Evolutionary conservation across 2,888 invertebrate genomes (phyloP).

Genomic region (Achlya flavicornis): DNA sequence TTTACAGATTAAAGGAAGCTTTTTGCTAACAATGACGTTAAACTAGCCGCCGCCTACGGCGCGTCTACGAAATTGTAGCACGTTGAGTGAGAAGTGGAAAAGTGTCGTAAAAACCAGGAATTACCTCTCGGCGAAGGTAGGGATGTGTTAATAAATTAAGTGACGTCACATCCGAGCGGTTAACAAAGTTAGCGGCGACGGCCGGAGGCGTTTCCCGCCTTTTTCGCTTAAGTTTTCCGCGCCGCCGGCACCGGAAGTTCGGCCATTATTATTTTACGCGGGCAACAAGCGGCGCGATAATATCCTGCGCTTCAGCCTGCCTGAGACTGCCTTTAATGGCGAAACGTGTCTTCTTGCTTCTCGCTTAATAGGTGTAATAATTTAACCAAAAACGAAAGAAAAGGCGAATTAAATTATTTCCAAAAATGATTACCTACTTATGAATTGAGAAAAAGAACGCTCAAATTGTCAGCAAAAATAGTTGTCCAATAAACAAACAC

Average conservation of each 20-base stretch:
- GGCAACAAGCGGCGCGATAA: slow-evolving; percentile 85
- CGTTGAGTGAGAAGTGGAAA: slow-evolving; percentile 64
- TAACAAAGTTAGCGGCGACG: slow-evolving; percentile 72
- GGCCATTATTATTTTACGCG: slow-evolving; percentile 85
- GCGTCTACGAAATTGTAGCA: slow-evolving; percentile 51
- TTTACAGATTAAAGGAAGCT: background rate
- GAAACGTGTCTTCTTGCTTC: slow-evolving; percentile 81
- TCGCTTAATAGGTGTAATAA: slow-evolving; percentile 82
- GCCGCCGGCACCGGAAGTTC: slow-evolving; percentile 84
- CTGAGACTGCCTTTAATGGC: slow-evolving; percentile 73
- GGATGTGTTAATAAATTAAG: slow-evolving; percentile 83
- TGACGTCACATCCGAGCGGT: slow-evolving; percentile 79
- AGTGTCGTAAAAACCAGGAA: slow-evolving; percentile 69
- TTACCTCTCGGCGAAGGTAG: slow-evolving; percentile 61
- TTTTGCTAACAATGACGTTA: slow-evolving; percentile 20
- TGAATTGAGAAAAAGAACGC: background rate
- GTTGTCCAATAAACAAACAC: too few species aligned
- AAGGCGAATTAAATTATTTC: slow-evolving; percentile 43
- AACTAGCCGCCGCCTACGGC: slow-evolving; percentile 35
- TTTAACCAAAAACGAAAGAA: slow-evolving; percentile 73
- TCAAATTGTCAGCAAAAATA: too few species aligned
- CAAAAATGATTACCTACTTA: slow-evolving; percentile 22
- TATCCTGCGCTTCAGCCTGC: slow-evolving; percentile 74
- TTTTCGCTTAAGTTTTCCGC: slow-evolving; percentile 81
- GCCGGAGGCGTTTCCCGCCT: slow-evolving; percentile 80